Base-by-base conservation (phyloP, 2,888 invertebrate species). In the Brachyopa scutellaris region DNA sequence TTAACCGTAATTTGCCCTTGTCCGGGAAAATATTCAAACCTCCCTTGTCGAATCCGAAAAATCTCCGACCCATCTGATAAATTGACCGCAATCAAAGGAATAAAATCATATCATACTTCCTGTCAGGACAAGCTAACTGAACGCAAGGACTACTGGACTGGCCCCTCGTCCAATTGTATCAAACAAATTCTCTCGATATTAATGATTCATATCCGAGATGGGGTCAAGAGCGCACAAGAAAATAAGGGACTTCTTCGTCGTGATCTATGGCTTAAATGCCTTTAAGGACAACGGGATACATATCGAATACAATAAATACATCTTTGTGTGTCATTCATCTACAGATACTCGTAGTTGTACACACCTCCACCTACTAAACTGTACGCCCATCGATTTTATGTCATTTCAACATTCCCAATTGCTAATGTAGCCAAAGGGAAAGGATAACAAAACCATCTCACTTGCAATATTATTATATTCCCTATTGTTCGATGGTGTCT, bases 321-420 rank as follows among this genome's bases (percentile, higher is more conserved):
- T 38, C n/a, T 29, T n/a, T 13, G 11, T 21, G 19, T 62, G 29
- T 15, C 47, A 36, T 38, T 69, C 17, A 13, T 15, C 70, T 38
- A 23, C 1, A 5, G 47, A 29, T 8, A 26, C 11, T n/a, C n/a
- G n/a, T n/a, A n/a, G 5, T 26, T 3, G 26, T 45, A 15, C 8
- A 15, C 17, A 4, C 23, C 38, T 7, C 17, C 51, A 19, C 21
- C 11, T 8, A 7, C 33, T 7, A n/a, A n/a, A n/a, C n/a, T n/a
- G n/a, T n/a, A n/a, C n/a, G n/a, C n/a, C 55, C 38, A 78, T 78
- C 70, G 70, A 78, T 78, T 64, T 49, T 47, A 21, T 70, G 76
- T 29, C 66, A 36, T 23, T 62, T 55, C n/a, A 26, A 23, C 33
- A 61, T 61, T 51, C 23, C n/a, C 9, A 7, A 40, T 19, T 4